Conservation (phyloP, 1,140 invertebrate genomes). For the Muscidifurax raptorellus region DNA sequence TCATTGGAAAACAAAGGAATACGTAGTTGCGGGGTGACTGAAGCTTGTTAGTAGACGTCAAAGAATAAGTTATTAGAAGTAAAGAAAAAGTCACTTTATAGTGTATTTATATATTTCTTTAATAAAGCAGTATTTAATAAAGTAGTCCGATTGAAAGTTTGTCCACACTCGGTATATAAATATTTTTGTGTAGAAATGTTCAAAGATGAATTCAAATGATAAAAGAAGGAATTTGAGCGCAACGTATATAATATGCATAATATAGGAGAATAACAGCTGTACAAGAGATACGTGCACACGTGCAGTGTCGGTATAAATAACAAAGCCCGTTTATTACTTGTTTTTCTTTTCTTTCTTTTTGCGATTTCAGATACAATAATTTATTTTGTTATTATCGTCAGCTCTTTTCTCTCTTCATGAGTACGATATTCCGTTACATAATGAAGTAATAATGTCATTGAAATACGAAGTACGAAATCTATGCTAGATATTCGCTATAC, state of each 20-base stretch:
- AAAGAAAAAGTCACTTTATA: slow-evolving; percentile 4
- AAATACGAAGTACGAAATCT: slow-evolving; percentile 66
- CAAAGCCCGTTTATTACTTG: neutral
- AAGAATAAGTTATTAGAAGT: neutral
- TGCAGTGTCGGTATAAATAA: slow-evolving; percentile 10
- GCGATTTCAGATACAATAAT: slow-evolving; percentile 58
- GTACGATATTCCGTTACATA: slow-evolving; percentile 57
- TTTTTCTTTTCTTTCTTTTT: slow-evolving; percentile 9
- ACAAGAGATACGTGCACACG: slow-evolving; percentile 6
- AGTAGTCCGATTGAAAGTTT: neutral
- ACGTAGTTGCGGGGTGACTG: too few species aligned
- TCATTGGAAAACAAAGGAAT: too few species aligned
- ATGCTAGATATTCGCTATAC: slow-evolving; percentile 58
- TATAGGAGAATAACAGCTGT: slow-evolving; percentile 4
- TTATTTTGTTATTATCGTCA: slow-evolving; percentile 61
- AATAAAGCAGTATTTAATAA: slow-evolving; percentile 1
- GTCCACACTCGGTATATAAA: neutral
- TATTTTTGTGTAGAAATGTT: neutral
- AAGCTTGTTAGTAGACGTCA: too few species aligned
- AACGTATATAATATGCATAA: neutral
- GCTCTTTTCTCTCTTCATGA: slow-evolving; percentile 59
- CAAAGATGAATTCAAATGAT: neutral
- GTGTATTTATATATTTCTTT: slow-evolving; percentile 16
- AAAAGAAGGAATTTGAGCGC: neutral
- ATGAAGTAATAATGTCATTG: slow-evolving; percentile 62